Evolutionary conservation across 2,113 vertebrate genomes (phyloP), one percentile per base, ranked within the genome.

Genomic region (Carollia perspicillata): DNA sequence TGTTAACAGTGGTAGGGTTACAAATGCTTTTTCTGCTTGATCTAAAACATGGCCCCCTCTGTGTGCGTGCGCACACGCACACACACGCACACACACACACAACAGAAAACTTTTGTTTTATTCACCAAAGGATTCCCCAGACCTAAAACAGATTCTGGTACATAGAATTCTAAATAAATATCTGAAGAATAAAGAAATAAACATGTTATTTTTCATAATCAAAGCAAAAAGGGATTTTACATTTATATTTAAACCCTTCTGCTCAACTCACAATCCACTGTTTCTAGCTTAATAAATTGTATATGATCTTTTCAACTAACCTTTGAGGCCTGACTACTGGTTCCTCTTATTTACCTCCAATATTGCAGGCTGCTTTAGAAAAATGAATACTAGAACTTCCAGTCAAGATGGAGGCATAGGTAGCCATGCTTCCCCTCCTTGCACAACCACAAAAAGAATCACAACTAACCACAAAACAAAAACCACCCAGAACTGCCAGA

Each of bases 71-170:
- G n/a, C n/a, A n/a, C n/a, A n/a, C n/a, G n/a, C n/a, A 42, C 1
- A 55, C 20, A 53, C 23, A 68, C 14, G n/a, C 69, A 72, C 10
- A 77, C 20, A 40, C 30, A 79, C 33, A 60, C 7, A 20, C 1
- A 6, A 6, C 23, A 28, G 0, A 84, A 22, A 26, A 68, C 78
- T 68, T 68, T 55, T 55, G 47, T 92, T 89, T 74, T 83, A 77
- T 37, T 93, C 37, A 74, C 65, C 55, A 37, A 87, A 94, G 4
- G 83, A 37, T 68, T 33, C 55, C 33, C 8, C 30, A 28, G 10
- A 95, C 55, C 6, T 80, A 85, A 71, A 60, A 85, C 58, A 93
- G 30, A 84, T 93, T 75, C 47, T 84, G 58, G 47, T 26, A 93
- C 14, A 49, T 0, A 81, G 14, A 63, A 7, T 72, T 75, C 55